A percentile compares a stretch with the other conserved stretches of the same genome.
phyloP scores from a whole-genome alignment of 2,113 vertebrate genomes.

The Gopherus flavomarginatus region DNA sequence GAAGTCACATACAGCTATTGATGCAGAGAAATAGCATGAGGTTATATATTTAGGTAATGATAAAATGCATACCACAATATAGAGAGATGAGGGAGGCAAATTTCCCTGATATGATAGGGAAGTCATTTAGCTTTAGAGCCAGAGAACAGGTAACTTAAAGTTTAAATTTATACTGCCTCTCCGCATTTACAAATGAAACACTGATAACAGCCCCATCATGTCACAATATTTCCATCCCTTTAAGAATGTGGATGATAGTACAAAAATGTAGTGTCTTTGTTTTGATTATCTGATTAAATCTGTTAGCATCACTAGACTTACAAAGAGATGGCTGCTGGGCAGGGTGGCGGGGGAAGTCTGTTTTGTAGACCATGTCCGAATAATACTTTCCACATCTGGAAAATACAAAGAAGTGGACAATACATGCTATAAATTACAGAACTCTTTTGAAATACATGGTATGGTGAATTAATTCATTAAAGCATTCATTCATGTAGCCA shows the following conservation, averaged over 20 bases:
- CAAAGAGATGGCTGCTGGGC: not conserved
- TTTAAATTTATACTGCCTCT: not conserved
- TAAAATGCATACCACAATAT: not conserved
- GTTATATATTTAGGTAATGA: not conserved
- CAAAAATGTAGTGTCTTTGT: not conserved
- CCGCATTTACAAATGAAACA: not conserved
- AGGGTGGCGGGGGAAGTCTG: not conserved
- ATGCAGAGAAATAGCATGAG: not conserved
- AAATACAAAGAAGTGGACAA: not conserved
- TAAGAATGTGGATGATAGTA: not conserved
- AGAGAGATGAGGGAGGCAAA: not conserved
- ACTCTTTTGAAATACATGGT: not conserved
- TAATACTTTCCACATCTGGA: not conserved
- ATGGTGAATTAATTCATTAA: not conserved
- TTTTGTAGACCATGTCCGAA: not conserved
- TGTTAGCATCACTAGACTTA: constrained; percentile 21
- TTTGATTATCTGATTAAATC: not conserved
- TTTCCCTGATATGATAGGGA: not conserved
- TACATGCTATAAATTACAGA: not conserved
- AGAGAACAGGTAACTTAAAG: not conserved
- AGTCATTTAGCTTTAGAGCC: not conserved
- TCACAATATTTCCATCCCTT: constrained; percentile 10
- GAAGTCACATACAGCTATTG: not conserved
- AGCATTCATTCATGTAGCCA: not conserved
- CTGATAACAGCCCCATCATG: rapidly evolving